Conservation (phyloP, 2,113 vertebrate genomes). For the Pongo abelii region DNA sequence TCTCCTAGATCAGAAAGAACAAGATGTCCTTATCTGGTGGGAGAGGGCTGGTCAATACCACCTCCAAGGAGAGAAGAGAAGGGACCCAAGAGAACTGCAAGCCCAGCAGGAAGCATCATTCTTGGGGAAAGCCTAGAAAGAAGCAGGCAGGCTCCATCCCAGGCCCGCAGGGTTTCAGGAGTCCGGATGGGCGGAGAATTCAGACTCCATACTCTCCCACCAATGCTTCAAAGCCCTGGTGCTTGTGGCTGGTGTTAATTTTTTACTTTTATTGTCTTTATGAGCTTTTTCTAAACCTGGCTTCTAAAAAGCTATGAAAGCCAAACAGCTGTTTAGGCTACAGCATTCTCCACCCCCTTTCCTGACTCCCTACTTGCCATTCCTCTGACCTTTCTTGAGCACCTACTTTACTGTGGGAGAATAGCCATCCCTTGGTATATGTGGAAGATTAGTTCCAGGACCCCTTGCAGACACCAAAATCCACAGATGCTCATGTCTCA, state of each 20-base stretch:
- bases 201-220: constrained; percentile 45
- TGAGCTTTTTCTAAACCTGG: constrained; percentile 52
- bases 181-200: constrained; percentile 59
- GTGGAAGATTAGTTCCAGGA: not conserved
- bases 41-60: constrained; percentile 50
- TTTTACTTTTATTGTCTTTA: constrained; percentile 63
- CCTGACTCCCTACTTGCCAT: not conserved
- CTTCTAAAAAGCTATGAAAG: constrained; percentile 43
- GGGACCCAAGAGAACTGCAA: constrained; percentile 53
- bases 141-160: constrained; percentile 53
- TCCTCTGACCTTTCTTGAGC: not conserved
- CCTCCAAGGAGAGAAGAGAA: constrained; percentile 61
- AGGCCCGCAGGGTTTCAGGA: constrained; percentile 54
- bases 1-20: constrained; percentile 71
- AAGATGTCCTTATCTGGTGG: constrained; percentile 71
- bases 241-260: constrained; percentile 35
- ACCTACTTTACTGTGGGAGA: too few species aligned
- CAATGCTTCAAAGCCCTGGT: constrained; percentile 57
- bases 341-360: not conserved
- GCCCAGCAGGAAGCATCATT: constrained; percentile 52
- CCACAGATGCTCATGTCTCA: not conserved
- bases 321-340: not conserved
- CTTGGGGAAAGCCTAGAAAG: constrained; percentile 59
- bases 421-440: not conserved
- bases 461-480: not conserved